Evolutionary conservation across 2,113 vertebrate species (phyloP).

Genomic region (Apteryx mantelli): DNA sequence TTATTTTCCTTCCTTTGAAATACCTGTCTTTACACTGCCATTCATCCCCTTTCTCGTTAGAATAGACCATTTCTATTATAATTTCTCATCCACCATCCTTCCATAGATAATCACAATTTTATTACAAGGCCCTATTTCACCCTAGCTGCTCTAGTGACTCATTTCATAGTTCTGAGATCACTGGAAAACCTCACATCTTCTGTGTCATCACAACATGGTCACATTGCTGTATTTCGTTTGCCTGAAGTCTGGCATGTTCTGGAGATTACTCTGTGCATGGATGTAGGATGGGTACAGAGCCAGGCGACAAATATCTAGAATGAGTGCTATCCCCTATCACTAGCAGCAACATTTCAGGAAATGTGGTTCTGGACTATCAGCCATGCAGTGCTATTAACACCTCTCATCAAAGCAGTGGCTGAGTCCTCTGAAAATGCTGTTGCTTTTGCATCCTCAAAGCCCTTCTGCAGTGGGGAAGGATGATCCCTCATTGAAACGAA

Average conservation of each 20-base stretch:
- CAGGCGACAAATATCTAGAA: not conserved
- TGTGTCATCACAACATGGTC: not conserved
- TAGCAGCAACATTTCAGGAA: not conserved
- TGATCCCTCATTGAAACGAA: not conserved
- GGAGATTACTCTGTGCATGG: not conserved
- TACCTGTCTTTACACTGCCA: not conserved
- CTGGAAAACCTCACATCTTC: not conserved
- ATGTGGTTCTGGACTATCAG: not conserved
- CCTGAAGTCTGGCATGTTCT: not conserved
- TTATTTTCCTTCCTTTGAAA: constrained; percentile 1
- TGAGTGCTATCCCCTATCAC: not conserved
- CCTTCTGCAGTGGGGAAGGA: not conserved
- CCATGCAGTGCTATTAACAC: not conserved
- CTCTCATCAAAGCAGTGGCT: not conserved
- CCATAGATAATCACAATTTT: not conserved
- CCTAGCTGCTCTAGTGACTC: not conserved
- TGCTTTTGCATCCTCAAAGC: not conserved
- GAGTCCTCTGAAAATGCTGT: not conserved
- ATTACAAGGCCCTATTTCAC: not conserved
- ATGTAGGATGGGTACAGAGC: not conserved
- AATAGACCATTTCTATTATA: not conserved
- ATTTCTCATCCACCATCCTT: not conserved
- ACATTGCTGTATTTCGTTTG: not conserved
- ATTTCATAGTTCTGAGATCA: not conserved
- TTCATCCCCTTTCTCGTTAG: not conserved